Conservation (phyloP, 2,113 vertebrate genomes). For the Proteles cristata region DNA sequence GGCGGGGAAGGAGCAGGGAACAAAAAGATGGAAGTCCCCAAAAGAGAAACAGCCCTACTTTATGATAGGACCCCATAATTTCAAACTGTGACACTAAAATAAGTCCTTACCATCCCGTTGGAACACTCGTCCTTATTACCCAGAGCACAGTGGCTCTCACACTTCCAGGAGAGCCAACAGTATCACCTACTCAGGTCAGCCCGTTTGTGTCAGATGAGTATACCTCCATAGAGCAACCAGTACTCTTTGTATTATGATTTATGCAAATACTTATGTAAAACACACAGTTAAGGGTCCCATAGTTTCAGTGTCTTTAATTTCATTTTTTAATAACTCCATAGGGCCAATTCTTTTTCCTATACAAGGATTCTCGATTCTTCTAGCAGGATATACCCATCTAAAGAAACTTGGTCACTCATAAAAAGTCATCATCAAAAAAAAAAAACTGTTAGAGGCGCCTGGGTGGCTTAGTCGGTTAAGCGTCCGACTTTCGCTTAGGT, state of each 20-base stretch:
- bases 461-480: too few relatives aligned
- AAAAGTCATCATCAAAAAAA: slow-evolving; percentile 12
- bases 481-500: too few relatives aligned
- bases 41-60: not conserved
- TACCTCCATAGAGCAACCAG: not conserved
- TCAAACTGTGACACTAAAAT: not conserved
- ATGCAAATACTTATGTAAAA: not conserved
- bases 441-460: too few relatives aligned
- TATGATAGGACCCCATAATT: not conserved
- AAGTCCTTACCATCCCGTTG: not conserved
- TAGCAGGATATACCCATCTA: not conserved
- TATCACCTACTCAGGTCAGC: not conserved
- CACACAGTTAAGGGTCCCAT: not conserved
- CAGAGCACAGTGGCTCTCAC: not conserved
- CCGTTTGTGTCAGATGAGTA: not conserved
- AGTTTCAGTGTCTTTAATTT: not conserved
- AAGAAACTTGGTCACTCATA: slow-evolving; percentile 44
- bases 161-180: not conserved
- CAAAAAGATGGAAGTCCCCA: not conserved
- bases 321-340: not conserved
- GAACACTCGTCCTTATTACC: not conserved
- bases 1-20: not conserved
- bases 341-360: not conserved
- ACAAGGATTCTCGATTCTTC: not conserved
- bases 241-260: not conserved